Evolutionary conservation across 2,113 vertebrate species (phyloP).

Genomic region (Aldabrachelys gigantea): DNA sequence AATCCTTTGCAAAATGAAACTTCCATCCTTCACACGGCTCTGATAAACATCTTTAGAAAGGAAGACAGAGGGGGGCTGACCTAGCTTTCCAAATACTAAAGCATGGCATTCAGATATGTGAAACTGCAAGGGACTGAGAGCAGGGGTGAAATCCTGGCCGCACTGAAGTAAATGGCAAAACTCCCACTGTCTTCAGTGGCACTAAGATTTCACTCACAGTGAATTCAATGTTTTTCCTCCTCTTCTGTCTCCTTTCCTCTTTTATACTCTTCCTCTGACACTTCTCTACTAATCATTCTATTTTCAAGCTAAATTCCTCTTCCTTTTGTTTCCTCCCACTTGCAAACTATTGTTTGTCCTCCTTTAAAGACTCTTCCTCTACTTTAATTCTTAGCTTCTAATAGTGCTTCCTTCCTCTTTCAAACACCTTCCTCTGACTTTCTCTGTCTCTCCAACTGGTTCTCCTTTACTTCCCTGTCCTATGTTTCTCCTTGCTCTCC

Average conservation of each 20-base stretch:
- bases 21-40: background rate
- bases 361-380: background rate
- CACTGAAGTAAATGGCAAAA: background rate
- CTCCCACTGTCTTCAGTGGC: background rate
- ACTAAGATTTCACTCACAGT: background rate
- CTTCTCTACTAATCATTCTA: background rate
- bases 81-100: background rate
- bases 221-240: background rate
- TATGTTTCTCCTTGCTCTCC: background rate
- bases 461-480: background rate
- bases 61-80: background rate
- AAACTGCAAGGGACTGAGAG: background rate
- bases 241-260: background rate
- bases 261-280: background rate
- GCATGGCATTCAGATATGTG: background rate
- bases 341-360: background rate
- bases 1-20: background rate
- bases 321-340: background rate
- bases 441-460: background rate
- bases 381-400: background rate
- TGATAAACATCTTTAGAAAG: background rate
- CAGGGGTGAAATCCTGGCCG: background rate
- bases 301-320: rapidly evolving
- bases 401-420: background rate
- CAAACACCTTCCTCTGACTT: background rate